Evolutionary conservation across 2,113 vertebrate species (phyloP).

Genomic region (Romanogobio albipinnatus): DNA sequence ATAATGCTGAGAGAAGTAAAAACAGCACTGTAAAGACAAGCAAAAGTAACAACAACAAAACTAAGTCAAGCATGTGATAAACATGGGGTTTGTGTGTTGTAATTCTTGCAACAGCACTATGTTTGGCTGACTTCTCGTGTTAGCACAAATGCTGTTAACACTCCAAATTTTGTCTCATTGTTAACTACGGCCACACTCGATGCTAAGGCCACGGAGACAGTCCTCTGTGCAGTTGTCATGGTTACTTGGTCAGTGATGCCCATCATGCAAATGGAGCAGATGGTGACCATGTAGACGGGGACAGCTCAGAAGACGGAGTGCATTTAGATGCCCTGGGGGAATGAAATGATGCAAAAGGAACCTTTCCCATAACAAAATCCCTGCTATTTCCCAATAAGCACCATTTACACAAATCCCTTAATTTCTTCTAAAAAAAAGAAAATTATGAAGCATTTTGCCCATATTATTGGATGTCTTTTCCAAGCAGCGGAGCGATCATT

Average conservation of each 20-base stretch:
- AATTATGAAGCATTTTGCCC: not conserved
- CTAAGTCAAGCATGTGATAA: not conserved
- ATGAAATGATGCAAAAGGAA: not conserved
- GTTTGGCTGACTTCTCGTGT: not conserved
- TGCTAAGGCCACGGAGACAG: slow-evolving; percentile 24
- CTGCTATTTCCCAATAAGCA: not conserved
- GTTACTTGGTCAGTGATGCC: slow-evolving; percentile 48
- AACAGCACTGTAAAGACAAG: not conserved
- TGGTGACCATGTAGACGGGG: slow-evolving; percentile 38
- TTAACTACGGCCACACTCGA: slow-evolving; percentile 30
- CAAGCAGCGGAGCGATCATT: not conserved
- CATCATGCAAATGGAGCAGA: slow-evolving; percentile 53
- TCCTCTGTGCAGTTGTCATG: slow-evolving; percentile 52
- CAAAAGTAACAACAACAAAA: not conserved
- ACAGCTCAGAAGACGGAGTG: slow-evolving; percentile 34
- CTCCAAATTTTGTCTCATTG: not conserved
- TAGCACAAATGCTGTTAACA: not conserved
- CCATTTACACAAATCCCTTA: not conserved
- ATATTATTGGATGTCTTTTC: slow-evolving; percentile 1
- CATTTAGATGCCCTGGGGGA: slow-evolving; percentile 32
- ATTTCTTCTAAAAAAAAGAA: too few relatives aligned
- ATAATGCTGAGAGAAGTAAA: not conserved
- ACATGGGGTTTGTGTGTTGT: not conserved
- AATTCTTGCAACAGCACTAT: not conserved
- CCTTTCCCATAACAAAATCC: not conserved